These are phyloP conservation scores for Progne subis DNA, from an alignment of 2,113 vertebrate species.

Conservation along the genomic window DNA sequence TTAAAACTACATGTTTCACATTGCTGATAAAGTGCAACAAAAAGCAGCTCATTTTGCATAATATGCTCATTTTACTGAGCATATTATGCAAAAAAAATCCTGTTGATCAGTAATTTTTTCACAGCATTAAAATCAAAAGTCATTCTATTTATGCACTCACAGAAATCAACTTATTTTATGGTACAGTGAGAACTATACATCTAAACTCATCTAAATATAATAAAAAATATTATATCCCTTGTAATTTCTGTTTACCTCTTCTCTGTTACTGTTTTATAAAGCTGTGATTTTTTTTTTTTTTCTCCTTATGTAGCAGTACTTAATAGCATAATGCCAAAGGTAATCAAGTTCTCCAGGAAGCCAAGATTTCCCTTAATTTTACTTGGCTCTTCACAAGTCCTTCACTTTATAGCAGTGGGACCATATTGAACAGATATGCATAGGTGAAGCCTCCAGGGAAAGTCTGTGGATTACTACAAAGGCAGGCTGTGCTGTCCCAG, in stretches of 20 bases:
- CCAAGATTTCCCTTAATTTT: background rate
- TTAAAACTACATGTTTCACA: background rate
- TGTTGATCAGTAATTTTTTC: background rate
- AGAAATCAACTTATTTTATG: background rate
- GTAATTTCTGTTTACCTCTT: constrained; percentile 28
- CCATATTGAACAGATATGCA: background rate
- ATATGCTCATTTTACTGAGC: background rate
- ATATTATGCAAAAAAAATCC: background rate
- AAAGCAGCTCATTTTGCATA: too few relatives aligned
- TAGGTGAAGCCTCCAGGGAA: background rate
- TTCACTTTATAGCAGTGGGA: background rate
- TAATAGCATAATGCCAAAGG: background rate
- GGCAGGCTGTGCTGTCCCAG: background rate
- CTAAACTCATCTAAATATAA: background rate
- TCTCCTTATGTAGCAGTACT: background rate
- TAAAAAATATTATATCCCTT: background rate
- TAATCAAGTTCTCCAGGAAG: background rate
- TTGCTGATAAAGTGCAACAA: background rate
- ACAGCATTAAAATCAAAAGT: background rate
- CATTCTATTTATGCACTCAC: background rate
- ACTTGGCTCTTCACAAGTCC: background rate
- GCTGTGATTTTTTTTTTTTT: background rate
- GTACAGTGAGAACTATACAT: background rate
- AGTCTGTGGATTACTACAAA: background rate
- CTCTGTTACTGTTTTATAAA: constrained; percentile 16